Evolutionary conservation across 2,797 vertebrate species (phyloP).

Genomic region (Bufotes viridis): DNA sequence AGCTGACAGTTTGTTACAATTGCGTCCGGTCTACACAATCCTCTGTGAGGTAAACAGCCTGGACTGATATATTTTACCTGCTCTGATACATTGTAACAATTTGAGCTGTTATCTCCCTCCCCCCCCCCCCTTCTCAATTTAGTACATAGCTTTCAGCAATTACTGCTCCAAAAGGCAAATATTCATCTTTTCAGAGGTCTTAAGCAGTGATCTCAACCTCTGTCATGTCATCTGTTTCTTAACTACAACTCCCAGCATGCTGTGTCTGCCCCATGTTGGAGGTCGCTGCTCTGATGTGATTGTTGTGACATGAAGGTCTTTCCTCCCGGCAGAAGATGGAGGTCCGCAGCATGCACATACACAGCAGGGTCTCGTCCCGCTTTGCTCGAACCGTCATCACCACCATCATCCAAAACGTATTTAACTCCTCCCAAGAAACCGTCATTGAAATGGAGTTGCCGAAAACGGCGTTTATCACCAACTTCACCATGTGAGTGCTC

Average conservation of each 20-base stretch:
- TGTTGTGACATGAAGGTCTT: neutral
- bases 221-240: neutral
- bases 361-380: conserved; percentile 84
- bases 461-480: conserved; percentile 91
- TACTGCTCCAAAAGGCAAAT: neutral
- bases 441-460: conserved; percentile 85
- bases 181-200: neutral
- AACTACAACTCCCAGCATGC: neutral
- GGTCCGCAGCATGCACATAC: conserved; percentile 80
- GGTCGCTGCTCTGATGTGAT: neutral
- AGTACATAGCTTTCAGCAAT: no score
- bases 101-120: no score
- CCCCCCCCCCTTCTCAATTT: no score
- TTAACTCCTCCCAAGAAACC: conserved; percentile 80
- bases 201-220: neutral
- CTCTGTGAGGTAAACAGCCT: no score
- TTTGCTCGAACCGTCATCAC: conserved; percentile 89
- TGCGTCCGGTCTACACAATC: neutral
- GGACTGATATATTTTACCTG: no score
- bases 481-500: conserved; percentile 88
- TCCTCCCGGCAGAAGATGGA: conserved; percentile 63
- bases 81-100: neutral
- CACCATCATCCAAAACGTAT: conserved; percentile 82
- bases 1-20: neutral
- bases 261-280: neutral